Base-by-base conservation (phyloP, 2,113 vertebrate genomes). In the Hymenochirus boettgeri region DNA sequence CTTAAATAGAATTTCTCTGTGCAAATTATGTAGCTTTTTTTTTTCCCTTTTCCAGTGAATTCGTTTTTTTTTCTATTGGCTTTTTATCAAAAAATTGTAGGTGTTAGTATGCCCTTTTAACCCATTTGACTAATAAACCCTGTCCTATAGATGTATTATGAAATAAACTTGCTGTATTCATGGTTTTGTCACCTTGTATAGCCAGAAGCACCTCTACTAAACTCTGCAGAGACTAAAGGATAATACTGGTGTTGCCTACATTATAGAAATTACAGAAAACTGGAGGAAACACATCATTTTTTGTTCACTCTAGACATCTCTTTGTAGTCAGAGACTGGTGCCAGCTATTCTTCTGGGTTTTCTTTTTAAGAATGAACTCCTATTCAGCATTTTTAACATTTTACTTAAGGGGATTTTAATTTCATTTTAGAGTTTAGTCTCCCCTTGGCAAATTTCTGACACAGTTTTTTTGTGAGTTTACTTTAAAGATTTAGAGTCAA, bases 401-500 rank as follows among this genome's bases (percentile, higher is more conserved):
- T 47, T 52, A 50, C 45, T 67, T 42, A 33, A 53, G 18, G 3
- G 25, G 46, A 65, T 15, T n/a, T 5, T 8, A 27, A 3, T 65
- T 73, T 18, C 17, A 1, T 57, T 62, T 0, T 1, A 3, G 1
- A 13, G 25, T 29, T 45, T 51, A 45, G 18, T 60, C 33, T 45
- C 21, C 45, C 19, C 26, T 57, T 26, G 71, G 56, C 59, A 65
- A 70, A 50, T 61, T 72, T 62, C 61, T 63, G 70, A 21, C 42
- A 64, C 13, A 47, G 23, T 0, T 7, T 72, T n/a, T 24, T 0
- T 5, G 67, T 51, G 65, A 57, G 46, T 69, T 53, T 26, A 17
- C 46, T 72, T 4, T 31, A 53, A 73, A 56, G 72, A 75, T 42
- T 55, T 27, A 78, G 73, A 76, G 72, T 77, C 78, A 86, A 87